A percentile compares a stretch with the other conserved stretches of the same genome.
These are phyloP conservation scores for Leptinotarsa tumamoca DNA, from an alignment of 2,888 invertebrate genomes.

Conservation along the genomic window DNA sequence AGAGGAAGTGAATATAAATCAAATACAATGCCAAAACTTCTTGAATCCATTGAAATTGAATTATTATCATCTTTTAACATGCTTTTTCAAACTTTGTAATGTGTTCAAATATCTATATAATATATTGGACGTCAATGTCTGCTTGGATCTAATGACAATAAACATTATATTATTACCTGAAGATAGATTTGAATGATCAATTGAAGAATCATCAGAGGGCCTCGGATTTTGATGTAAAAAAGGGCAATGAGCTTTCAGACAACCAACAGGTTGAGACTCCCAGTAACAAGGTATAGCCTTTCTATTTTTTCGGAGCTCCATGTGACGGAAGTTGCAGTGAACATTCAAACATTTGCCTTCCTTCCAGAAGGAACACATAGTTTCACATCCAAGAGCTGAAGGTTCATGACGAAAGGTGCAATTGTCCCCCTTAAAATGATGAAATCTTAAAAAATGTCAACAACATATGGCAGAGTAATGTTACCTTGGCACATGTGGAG, in stretches of 20 bases:
- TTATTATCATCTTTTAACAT: too few species aligned
- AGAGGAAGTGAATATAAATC: too few species aligned
- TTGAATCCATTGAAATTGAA: too few species aligned
- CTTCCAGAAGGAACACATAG: constrained; percentile 85
- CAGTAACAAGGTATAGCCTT: constrained; percentile 88
- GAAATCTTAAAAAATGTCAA: constrained; percentile 14
- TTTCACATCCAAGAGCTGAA: constrained; percentile 84
- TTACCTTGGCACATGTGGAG: constrained; percentile 87
- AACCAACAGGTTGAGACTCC: constrained; percentile 88
- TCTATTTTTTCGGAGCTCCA: constrained; percentile 87
- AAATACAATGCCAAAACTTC: too few species aligned
- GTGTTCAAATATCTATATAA: background rate
- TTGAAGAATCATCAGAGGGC: constrained; percentile 47
- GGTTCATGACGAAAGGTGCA: constrained; percentile 90
- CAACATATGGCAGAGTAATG: constrained; percentile 51
- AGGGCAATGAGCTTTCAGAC: constrained; percentile 86
- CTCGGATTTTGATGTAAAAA: constrained; percentile 76
- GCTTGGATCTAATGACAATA: background rate
- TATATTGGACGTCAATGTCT: background rate
- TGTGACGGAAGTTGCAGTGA: constrained; percentile 85
- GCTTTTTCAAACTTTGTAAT: too few species aligned
- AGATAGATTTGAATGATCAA: constrained; percentile 42
- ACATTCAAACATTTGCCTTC: constrained; percentile 83
- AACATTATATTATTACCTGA: constrained; percentile 26
- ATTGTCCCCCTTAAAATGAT: constrained; percentile 74